A percentile compares a stretch with the other conserved stretches of the same genome.
These are phyloP conservation scores for Turnix velox DNA, from an alignment of 2,113 vertebrate genomes.

Conservation along the genomic window DNA sequence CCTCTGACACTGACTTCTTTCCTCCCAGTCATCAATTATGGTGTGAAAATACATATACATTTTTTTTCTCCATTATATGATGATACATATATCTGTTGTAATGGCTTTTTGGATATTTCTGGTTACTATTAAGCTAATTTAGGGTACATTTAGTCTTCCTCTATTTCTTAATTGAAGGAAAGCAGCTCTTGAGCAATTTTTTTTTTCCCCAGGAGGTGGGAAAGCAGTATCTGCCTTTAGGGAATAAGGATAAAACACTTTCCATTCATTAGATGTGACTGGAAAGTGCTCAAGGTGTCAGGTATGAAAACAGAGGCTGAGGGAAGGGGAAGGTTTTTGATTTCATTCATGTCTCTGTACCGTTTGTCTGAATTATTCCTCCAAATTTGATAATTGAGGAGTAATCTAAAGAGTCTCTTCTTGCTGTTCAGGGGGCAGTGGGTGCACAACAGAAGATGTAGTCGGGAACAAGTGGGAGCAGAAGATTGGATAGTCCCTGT, in stretches of 20 bases:
- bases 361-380: not conserved
- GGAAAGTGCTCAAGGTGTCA: not conserved
- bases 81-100: not conserved
- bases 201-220: not conserved
- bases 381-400: not conserved
- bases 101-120: not conserved
- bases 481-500: no score
- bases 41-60: not conserved
- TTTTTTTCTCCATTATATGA: not conserved
- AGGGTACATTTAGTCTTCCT: not conserved
- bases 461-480: rapidly evolving
- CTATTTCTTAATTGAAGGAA: not conserved
- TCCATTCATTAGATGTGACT: not conserved
- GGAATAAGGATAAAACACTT: not conserved
- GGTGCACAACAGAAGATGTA: not conserved
- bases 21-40: not conserved
- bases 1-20: not conserved
- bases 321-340: not conserved
- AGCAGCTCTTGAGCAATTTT: not conserved
- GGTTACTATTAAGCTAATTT: not conserved
- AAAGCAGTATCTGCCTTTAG: not conserved
- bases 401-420: not conserved
- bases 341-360: not conserved
- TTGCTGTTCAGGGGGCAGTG: not conserved
- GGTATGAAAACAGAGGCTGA: not conserved